phyloP scores from a whole-genome alignment of 2,888 invertebrate genomes.

The Drosophila acutilabella region DNA sequence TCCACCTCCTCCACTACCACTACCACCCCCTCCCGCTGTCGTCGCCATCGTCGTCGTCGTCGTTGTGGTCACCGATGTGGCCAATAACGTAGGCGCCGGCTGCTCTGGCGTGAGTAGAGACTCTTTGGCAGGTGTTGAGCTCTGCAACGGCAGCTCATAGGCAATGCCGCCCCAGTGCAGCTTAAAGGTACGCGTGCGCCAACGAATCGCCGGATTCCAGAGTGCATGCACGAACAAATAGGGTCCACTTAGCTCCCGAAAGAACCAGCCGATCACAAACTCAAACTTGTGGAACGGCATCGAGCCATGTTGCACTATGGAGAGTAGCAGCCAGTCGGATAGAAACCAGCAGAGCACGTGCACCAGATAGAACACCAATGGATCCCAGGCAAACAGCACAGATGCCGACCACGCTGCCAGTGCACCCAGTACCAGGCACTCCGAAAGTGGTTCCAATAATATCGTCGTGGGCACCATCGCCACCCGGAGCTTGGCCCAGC shows the following conservation, averaged over 20 bases:
- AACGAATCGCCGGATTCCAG: conserved; percentile 94
- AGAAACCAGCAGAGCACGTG: conserved; percentile 98
- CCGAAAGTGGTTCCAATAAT: conserved; percentile 96
- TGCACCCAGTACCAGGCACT: conserved; percentile 97
- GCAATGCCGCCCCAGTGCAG: conserved; percentile 98
- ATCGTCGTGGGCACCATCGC: conserved; percentile 98
- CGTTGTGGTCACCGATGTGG: conserved; percentile 3
- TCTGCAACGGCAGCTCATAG: conserved; percentile 90
- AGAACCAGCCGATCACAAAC: conserved; percentile 97
- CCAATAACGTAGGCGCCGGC: conserved; percentile 64
- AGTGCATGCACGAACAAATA: conserved; percentile 95
- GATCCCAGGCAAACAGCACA: conserved; percentile 93
- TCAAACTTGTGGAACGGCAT: conserved; percentile 97
- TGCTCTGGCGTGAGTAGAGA: conserved; percentile 49
- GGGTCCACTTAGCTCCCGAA: conserved; percentile 96
- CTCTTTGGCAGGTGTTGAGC: conserved; percentile 46
- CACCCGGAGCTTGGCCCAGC: conserved; percentile 98
- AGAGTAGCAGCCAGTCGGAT: conserved; percentile 96
- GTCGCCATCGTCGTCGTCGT: not conserved
- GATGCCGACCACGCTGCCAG: conserved; percentile 95
- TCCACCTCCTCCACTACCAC: conserved; percentile 2
- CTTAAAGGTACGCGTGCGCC: conserved; percentile 96
- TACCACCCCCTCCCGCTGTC: not conserved
- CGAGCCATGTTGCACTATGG: conserved; percentile 95
- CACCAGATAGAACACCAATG: conserved; percentile 95